Evolutionary conservation across 1,140 invertebrate genomes (phyloP).

Genomic region (Rhopalosiphum padi): DNA sequence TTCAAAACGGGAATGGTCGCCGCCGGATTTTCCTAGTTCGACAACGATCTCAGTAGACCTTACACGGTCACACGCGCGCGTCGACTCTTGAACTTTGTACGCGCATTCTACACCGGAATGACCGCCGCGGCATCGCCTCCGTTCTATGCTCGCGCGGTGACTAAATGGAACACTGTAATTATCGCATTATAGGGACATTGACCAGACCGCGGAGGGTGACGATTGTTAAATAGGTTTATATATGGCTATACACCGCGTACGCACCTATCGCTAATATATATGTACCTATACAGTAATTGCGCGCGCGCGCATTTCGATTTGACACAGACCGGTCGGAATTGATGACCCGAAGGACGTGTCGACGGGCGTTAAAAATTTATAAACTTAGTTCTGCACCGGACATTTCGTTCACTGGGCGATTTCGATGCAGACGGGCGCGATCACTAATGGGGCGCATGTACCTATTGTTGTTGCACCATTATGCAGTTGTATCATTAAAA

Average conservation of each 20-base stretch:
- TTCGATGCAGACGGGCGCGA: background rate
- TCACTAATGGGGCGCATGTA: background rate
- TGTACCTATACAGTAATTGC: background rate
- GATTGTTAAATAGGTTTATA: background rate
- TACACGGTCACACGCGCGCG: background rate
- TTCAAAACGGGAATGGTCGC: background rate
- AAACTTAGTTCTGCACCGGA: background rate
- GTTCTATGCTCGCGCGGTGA: background rate
- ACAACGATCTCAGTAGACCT: conserved; percentile 15
- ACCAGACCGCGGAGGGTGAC: background rate
- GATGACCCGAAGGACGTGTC: conserved; percentile 20
- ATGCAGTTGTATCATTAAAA: background rate
- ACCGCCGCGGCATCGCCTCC: background rate
- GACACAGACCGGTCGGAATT: conserved; percentile 9
- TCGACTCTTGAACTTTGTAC: background rate
- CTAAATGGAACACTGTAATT: background rate
- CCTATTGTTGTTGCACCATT: background rate
- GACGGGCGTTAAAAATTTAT: background rate
- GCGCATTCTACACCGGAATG: background rate
- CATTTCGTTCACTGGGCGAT: background rate
- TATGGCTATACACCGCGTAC: background rate
- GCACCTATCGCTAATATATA: background rate
- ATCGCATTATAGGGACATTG: background rate
- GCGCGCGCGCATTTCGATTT: background rate
- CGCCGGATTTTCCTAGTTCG: conserved; percentile 24